Base-by-base conservation (phyloP, 92 coral and sea anemone species). In the Porites cylindrica region DNA sequence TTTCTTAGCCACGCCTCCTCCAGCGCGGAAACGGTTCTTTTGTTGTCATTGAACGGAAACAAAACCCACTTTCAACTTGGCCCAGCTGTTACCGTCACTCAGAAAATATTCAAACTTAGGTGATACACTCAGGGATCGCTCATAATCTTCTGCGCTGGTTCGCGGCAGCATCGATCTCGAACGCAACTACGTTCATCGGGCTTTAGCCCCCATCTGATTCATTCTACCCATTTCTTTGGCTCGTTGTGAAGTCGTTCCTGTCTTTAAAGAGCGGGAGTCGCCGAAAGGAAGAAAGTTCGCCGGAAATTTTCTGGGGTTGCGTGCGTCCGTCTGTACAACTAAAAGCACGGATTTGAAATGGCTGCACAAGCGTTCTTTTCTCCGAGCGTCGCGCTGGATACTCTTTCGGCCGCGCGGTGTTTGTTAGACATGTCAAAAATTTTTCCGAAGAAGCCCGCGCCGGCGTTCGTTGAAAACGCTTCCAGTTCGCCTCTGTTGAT, bases 381-480 rank as follows among this genome's bases (percentile, higher is more conserved):
- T 4, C 79, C 93, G 6, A 73, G 87, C 43, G 84, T 82, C 8
- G 92, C 88, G 2, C 80, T 95, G 72, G 98, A 95, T 24, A 91
- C 98, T 2, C 62, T 95, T 12, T 89, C 98, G 1, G 98, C 98
- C 10, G 98, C 98, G n/a, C 75, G 96, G 8, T 95, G 98, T 83
- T 82, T 95, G 60, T 71, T 95, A 50, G 98, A 95, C 85, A 76
- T 95, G 81, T 95, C 98, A 50, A 87, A 91, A 64, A 90, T 82
- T 77, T 93, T 92, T 69, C 92, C 89, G 65, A 93, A 93, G 56
- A 88, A 83, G 62, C 84, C 91, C 60, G 83, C 88, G 26, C 94
- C 96, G 77, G 82, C 54, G 51, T 70, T 86, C 32, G 76, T 72
- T 26, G 98, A 95, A 58, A 81, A 81, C 72, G 6, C 88, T 11